Base-by-base conservation (phyloP, 1,140 invertebrate genomes). In the Drosophila lini region DNA sequence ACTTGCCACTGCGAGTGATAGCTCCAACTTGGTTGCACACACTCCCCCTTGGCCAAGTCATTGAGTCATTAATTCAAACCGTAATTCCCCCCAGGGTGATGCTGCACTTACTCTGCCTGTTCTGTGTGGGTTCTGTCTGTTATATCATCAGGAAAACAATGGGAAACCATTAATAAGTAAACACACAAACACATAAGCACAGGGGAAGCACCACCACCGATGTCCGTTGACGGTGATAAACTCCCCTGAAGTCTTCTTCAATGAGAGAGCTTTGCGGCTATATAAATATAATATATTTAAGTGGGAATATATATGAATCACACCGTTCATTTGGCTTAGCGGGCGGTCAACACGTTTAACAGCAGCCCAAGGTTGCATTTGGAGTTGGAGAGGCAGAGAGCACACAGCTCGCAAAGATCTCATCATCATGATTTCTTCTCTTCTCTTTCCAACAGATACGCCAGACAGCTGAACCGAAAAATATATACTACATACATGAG, bases 401-500 rank as follows among this genome's bases (percentile, higher is more conserved):
- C 25, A 28, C 44, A 3, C 3, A 47, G 44, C 50, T 53, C 13
- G 32, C 8, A 19, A 19, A 53, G 50, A 53, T 53, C 32, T 53
- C 50, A 22, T 50, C 28, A 16, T 32, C 41, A 31, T 38, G 13
- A 60, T 53, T 28, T 53, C 40, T 52, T 59, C 13, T 45, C 25
- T 31, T 3, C 25, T 31, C 1, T 10, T 58, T 55, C 13, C 32
- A 25, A 25, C 65, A 68, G 73, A 59, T 69, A 77, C 53, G 64
- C 34, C 41, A 60, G 19, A 41, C 10, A 58, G 42, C 36, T 65
- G 40, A 74, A 28, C 40, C 40, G 19, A 76, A 48, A 44, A 55
- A 64, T 42, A 76, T 31, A 76, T 60, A 76, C 67, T 63, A 71
- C 55, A 76, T 68, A 76, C 73, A 77, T 77, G 73, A 76, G 55